These are phyloP conservation scores for Platygyra sinensis DNA, from an alignment of 64 coral and sea anemone genomes.

Conservation along the genomic window DNA sequence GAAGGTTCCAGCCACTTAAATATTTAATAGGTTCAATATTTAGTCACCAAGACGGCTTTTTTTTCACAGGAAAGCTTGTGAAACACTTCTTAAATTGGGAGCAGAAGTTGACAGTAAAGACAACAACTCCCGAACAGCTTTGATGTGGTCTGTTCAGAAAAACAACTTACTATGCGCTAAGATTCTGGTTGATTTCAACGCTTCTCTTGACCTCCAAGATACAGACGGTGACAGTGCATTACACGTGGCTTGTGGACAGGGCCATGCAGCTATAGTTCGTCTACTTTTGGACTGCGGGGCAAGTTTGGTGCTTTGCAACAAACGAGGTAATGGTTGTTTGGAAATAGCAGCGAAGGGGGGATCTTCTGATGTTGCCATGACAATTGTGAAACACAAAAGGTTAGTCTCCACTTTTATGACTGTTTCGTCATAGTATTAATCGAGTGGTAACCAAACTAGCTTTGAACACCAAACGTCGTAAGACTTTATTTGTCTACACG, in stretches of 20 bases:
- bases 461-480: too few relatives aligned
- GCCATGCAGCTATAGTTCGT: conserved; percentile 41
- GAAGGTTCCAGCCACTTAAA: too few relatives aligned
- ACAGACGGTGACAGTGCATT: conserved; percentile 37
- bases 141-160: conserved; percentile 67
- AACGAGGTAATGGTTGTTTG: conserved; percentile 26
- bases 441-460: too few relatives aligned
- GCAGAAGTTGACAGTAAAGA: conserved; percentile 73
- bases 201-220: conserved; percentile 53
- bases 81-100: conserved; percentile 42
- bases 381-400: conserved; percentile 70
- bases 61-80: conserved; percentile 65
- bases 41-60: too few relatives aligned
- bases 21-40: too few relatives aligned
- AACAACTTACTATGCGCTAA: conserved; percentile 39
- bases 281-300: conserved; percentile 60
- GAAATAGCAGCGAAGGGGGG: conserved; percentile 60
- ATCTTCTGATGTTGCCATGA: conserved; percentile 43
- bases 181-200: conserved; percentile 50
- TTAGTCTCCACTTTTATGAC: background rate
- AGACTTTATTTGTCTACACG: too few relatives aligned
- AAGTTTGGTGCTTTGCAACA: conserved; percentile 43
- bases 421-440: background rate
- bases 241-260: conserved; percentile 51
- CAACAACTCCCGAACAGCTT: conserved; percentile 72